Percentiles rank a stretch among this genome's conserved stretches.
Conservation (phyloP, 2,797 vertebrate genomes). For the Anniella stebbinsi region DNA sequence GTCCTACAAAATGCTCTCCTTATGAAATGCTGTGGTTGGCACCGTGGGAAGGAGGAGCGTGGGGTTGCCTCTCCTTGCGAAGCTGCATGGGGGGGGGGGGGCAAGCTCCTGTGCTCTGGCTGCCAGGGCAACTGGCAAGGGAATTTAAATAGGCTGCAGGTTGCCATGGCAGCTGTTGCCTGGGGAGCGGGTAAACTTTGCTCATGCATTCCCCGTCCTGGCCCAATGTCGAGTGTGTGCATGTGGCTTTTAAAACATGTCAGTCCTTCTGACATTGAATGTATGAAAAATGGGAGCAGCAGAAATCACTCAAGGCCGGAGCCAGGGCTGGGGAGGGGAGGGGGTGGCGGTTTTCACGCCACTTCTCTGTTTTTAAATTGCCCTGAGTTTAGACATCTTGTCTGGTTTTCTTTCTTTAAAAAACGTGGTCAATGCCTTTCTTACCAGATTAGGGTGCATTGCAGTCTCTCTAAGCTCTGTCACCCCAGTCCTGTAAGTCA, state of each 20-base stretch:
- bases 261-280: not conserved
- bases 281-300: not conserved
- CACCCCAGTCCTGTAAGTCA: not conserved
- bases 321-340: not conserved
- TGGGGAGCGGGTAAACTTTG: slow-evolving; percentile 82
- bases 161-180: slow-evolving; percentile 83
- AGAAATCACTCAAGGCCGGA: not conserved
- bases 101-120: slow-evolving; percentile 43
- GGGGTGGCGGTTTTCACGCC: not conserved
- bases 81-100: not conserved
- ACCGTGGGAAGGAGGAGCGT: too few relatives aligned
- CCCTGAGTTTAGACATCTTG: too few relatives aligned
- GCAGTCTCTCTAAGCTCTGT: not conserved
- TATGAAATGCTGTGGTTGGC: too few relatives aligned
- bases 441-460: not conserved
- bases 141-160: slow-evolving; percentile 81
- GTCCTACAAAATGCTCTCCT: too few relatives aligned
- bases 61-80: not conserved
- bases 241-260: not conserved
- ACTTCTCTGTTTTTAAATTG: not conserved
- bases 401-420: not conserved
- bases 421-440: not conserved
- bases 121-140: slow-evolving; percentile 80
- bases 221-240: not conserved
- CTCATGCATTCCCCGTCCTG: slow-evolving; percentile 10